Percentiles rank a stretch among this genome's conserved stretches.
Evolutionary conservation across 2,113 vertebrate genomes (phyloP).

Genomic region (Lasiurus borealis): DNA sequence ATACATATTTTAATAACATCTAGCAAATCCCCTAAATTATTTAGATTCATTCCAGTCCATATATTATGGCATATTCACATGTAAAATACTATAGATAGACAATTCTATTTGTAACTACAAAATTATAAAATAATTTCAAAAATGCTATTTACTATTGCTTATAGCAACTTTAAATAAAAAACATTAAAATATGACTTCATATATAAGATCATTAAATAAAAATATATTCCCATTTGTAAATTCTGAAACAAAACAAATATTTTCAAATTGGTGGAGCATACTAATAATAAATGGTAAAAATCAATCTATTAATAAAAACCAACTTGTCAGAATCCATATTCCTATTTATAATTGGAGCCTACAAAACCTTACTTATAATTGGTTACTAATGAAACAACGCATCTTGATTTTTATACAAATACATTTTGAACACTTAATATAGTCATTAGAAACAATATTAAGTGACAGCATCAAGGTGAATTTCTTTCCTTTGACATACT

Average conservation of each 20-base stretch:
- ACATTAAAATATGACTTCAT: conserved; percentile 6
- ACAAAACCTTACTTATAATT: conserved; percentile 27
- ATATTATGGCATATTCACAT: not conserved
- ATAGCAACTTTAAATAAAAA: not conserved
- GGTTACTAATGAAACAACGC: conserved; percentile 4
- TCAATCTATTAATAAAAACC: conserved; percentile 28
- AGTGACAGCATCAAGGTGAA: not conserved
- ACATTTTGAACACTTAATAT: conserved; percentile 1
- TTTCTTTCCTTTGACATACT: conserved; percentile 20
- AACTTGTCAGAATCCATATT: conserved; percentile 34
- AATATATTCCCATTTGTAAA: conserved; percentile 28
- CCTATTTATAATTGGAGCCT: conserved; percentile 38
- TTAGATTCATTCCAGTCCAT: not conserved
- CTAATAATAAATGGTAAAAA: conserved; percentile 44
- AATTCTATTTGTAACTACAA: conserved; percentile 23
- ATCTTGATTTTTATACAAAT: conserved; percentile 26
- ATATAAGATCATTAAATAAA: conserved; percentile 37
- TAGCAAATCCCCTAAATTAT: conserved; percentile 44
- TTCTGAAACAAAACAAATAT: conserved; percentile 36
- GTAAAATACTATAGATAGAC: conserved; percentile 3
- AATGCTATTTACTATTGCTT: not conserved
- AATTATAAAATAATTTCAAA: conserved; percentile 45
- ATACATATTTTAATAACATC: not conserved
- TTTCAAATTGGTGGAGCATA: not conserved
- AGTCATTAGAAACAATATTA: conserved; percentile 29